phyloP scores from a whole-genome alignment of 2,888 invertebrate genomes.

The Drosophila mercatorum region DNA sequence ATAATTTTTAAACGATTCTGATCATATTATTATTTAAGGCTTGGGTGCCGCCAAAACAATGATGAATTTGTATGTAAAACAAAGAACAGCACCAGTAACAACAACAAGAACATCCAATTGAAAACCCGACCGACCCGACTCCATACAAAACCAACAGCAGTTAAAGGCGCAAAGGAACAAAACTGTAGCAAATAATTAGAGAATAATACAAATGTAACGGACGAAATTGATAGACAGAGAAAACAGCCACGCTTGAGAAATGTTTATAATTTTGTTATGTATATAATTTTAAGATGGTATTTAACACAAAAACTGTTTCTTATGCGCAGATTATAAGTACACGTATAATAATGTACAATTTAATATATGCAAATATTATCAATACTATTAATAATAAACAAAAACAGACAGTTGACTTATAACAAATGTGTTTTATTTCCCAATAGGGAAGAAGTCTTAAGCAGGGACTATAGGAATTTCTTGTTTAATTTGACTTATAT shows the following conservation, averaged over 20 bases:
- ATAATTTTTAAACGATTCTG: slow-evolving; percentile 31
- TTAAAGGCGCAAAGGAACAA: slow-evolving; percentile 47
- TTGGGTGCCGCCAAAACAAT: slow-evolving; percentile 10
- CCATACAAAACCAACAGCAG: slow-evolving; percentile 1
- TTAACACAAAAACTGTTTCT: slow-evolving; percentile 67
- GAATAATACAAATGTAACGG: slow-evolving; percentile 53
- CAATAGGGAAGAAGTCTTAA: too few species aligned
- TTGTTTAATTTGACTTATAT: too few species aligned
- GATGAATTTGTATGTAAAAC: slow-evolving; percentile 11
- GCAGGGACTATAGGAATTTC: too few species aligned
- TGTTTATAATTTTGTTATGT: slow-evolving; percentile 79
- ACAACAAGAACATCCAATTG: neutral
- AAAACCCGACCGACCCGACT: neutral
- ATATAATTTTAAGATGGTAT: slow-evolving; percentile 76
- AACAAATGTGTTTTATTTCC: slow-evolving; percentile 9
- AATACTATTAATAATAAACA: slow-evolving; percentile 66
- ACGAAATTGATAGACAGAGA: slow-evolving; percentile 63
- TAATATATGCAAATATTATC: slow-evolving; percentile 67
- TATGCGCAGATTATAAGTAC: slow-evolving; percentile 74
- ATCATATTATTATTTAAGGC: slow-evolving; percentile 33
- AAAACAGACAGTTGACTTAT: slow-evolving; percentile 48
- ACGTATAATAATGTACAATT: slow-evolving; percentile 75
- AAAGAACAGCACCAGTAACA: neutral
- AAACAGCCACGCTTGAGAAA: slow-evolving; percentile 72
- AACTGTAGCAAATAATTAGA: slow-evolving; percentile 68